These are phyloP conservation scores for Physocephala rufipes DNA, from an alignment of 2,888 invertebrate genomes.

Conservation along the genomic window DNA sequence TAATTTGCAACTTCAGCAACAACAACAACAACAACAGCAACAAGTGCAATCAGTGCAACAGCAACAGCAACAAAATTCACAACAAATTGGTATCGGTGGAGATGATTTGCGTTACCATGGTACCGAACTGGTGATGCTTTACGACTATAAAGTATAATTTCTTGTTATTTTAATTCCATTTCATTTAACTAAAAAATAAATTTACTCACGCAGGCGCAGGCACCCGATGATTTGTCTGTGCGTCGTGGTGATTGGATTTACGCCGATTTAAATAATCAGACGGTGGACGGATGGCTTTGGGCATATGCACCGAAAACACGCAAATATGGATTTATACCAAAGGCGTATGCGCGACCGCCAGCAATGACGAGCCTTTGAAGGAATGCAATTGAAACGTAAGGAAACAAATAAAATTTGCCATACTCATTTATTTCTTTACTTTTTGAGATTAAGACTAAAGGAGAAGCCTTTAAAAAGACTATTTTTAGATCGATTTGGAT, in stretches of 20 bases:
- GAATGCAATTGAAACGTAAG: neutral
- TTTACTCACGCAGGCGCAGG: constrained; percentile 74
- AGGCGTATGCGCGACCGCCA: constrained; percentile 91
- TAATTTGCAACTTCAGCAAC: constrained; percentile 37
- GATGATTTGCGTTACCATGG: constrained; percentile 84
- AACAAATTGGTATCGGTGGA: constrained; percentile 58
- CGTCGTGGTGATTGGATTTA: constrained; percentile 95
- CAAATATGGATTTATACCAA: constrained; percentile 94
- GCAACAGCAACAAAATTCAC: constrained; percentile 44
- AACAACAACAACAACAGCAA: constrained; percentile 35
- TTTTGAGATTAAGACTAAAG: too few species aligned
- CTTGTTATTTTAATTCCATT: constrained; percentile 5
- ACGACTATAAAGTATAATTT: constrained; percentile 83
- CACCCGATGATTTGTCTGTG: constrained; percentile 91
- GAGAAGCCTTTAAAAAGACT: too few species aligned
- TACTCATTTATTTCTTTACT: neutral
- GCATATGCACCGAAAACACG: constrained; percentile 92
- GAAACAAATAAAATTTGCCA: constrained; percentile 12
- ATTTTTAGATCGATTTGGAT: too few species aligned
- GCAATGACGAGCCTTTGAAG: constrained; percentile 80
- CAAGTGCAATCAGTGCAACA: constrained; percentile 49
- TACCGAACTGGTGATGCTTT: constrained; percentile 91
- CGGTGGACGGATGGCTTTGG: constrained; percentile 95
- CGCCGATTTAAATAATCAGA: constrained; percentile 92
- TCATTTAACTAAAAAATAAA: neutral